Conservation (phyloP, 2,797 vertebrate species). For the Melanotaenia trifasciata region DNA sequence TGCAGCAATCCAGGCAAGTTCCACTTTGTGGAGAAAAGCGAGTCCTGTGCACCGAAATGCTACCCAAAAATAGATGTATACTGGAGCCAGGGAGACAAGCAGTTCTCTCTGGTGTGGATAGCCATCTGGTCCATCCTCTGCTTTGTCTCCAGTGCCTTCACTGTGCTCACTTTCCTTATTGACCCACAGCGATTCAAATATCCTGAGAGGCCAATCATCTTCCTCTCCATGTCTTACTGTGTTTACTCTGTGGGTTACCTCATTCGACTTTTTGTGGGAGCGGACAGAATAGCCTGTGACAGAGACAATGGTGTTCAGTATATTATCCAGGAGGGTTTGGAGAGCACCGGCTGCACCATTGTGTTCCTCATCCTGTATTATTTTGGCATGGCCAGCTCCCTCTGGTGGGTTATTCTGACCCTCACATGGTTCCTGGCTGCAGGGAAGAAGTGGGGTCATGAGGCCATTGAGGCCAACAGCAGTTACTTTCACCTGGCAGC, state of each 20-base stretch:
- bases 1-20: slow-evolving; percentile 95
- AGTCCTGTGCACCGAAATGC: slow-evolving; percentile 94
- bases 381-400: slow-evolving; percentile 98
- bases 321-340: slow-evolving; percentile 97
- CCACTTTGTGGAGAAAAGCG: slow-evolving; percentile 95
- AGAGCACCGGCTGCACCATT: slow-evolving; percentile 97
- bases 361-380: slow-evolving; percentile 98
- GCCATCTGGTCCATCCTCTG: slow-evolving; percentile 95
- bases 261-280: slow-evolving; percentile 94
- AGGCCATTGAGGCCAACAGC: slow-evolving; percentile 98
- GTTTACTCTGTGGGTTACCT: slow-evolving; percentile 97
- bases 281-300: slow-evolving; percentile 95
- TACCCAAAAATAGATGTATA: slow-evolving; percentile 93
- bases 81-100: slow-evolving; percentile 96
- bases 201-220: slow-evolving; percentile 97
- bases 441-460: slow-evolving; percentile 98
- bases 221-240: slow-evolving; percentile 98
- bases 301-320: slow-evolving; percentile 94
- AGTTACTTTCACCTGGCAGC: slow-evolving; percentile 98
- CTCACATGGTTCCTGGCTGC: slow-evolving; percentile 98
- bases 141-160: slow-evolving; percentile 97
- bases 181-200: slow-evolving; percentile 97
- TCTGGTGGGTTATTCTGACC: slow-evolving; percentile 98
- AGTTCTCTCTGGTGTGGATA: slow-evolving; percentile 94
- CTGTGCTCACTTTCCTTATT: slow-evolving; percentile 95